Evolutionary conservation across 2,888 invertebrate genomes (phyloP), one percentile per base, ranked within the genome.

Genomic region (Philonicus albiceps): DNA sequence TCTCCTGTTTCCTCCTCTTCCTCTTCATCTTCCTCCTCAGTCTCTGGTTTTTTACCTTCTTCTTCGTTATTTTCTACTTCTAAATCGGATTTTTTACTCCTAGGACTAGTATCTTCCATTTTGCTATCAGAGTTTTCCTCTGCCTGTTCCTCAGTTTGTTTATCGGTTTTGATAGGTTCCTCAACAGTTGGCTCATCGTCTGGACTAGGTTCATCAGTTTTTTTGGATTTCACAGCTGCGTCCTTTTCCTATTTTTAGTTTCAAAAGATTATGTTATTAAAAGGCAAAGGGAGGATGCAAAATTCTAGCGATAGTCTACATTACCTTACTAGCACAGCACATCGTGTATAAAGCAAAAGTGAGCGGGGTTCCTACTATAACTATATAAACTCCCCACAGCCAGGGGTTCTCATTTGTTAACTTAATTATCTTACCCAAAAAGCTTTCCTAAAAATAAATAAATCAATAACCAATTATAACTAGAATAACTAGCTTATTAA

Each of bases 401-500:
- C 97, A 97, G 40, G 98, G 98, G 91, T 97, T 95, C 88, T 97
- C 96, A 89, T 96, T 96, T 88, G 97, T 96, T 91, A 95, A 95
- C 91, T 94, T 94, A 90, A 96, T 93, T 90, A 96, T 93, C 90
- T 96, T 95, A 90, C 95, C 95, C 92, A 97, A 93, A 90, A 96
- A 93, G 88, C 96, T 96, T 91, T 96, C 97, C 97, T 98, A 93
- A 89, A 92, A 92, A 89, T 91, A 88, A 85, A 86, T 31, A 92
- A 89, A 91, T 88, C 85, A 86, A 43, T 7, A 86, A 85, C 78
- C 37, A 40, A 64, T 31, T 74, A 40, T 27, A 1, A 40, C 73
- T 37, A 3, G 19, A 49, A 3, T 83, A 30, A 83, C 22, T n/a
- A 64, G 16, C 34, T 40, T 31, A 13, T 34, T 49, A 19, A 53